phyloP scores from a whole-genome alignment of 2,888 invertebrate species.

The Dermolepida albohirtum region DNA sequence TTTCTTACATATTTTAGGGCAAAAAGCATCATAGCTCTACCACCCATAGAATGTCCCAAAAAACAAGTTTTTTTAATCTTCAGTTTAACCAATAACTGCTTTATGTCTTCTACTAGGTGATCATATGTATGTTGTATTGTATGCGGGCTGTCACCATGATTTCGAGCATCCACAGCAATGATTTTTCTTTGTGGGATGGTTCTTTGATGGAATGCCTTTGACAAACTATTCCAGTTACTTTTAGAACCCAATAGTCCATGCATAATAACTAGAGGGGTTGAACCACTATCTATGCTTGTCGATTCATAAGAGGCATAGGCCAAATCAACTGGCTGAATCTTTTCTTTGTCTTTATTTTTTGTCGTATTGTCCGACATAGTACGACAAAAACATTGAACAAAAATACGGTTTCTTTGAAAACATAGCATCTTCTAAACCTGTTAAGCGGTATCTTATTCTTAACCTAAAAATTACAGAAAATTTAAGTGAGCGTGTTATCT shows the following conservation, averaged over 20 bases:
- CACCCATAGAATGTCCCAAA: slow-evolving; percentile 96
- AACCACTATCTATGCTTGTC: slow-evolving; percentile 58
- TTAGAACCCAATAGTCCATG: slow-evolving; percentile 92
- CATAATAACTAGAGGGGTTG: slow-evolving; percentile 75
- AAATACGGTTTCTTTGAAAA: slow-evolving; percentile 2
- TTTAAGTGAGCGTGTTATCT: too few relatives aligned
- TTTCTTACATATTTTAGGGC: slow-evolving; percentile 76
- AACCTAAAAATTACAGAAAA: too few relatives aligned
- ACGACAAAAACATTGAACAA: neutral
- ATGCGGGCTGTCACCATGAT: slow-evolving; percentile 96
- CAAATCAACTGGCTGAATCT: slow-evolving; percentile 69
- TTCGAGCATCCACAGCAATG: slow-evolving; percentile 87
- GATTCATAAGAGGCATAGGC: slow-evolving; percentile 76
- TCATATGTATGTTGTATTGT: slow-evolving; percentile 77
- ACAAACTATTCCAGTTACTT: slow-evolving; percentile 86
- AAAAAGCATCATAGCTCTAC: slow-evolving; percentile 88
- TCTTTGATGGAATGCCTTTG: slow-evolving; percentile 75
- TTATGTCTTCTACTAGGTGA: slow-evolving; percentile 80
- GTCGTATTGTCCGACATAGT: neutral
- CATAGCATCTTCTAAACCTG: neutral
- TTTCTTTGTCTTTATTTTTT: slow-evolving; percentile 36
- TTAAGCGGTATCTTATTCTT: neutral
- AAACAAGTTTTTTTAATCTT: slow-evolving; percentile 75
- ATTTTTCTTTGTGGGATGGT: slow-evolving; percentile 78
- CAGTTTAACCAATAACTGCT: slow-evolving; percentile 73